These are phyloP conservation scores for Cynopterus sphinx DNA, from an alignment of 2,797 vertebrate species.

Conservation along the genomic window DNA sequence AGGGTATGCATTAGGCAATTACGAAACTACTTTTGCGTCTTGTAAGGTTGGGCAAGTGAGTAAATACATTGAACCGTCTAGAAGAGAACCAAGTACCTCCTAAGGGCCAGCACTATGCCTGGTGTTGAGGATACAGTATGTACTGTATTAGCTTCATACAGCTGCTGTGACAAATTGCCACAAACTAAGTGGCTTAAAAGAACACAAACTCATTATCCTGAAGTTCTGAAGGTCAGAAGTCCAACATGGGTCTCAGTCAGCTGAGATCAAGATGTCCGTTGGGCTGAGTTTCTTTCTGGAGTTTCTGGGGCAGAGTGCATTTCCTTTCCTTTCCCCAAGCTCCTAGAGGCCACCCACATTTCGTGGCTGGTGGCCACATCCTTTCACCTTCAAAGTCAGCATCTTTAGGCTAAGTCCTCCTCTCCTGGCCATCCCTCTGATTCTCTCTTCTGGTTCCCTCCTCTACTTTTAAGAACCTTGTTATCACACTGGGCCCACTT, in stretches of 20 bases:
- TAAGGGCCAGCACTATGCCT: neutral
- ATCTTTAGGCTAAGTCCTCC: neutral
- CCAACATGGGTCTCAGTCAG: neutral
- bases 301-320: neutral
- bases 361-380: neutral
- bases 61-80: neutral
- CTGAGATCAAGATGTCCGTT: neutral
- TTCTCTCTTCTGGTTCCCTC: neutral
- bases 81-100: neutral
- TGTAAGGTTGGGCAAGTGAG: neutral
- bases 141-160: too few species aligned
- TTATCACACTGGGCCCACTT: neutral
- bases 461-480: neutral
- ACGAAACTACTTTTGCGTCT: neutral
- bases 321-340: neutral
- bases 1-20: too few species aligned
- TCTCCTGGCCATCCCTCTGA: neutral
- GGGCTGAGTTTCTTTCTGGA: neutral
- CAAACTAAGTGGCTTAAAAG: neutral
- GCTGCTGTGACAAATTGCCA: neutral
- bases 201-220: neutral
- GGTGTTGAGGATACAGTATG: fast-evolving
- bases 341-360: neutral
- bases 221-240: neutral
- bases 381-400: neutral